A percentile compares a stretch with the other conserved stretches of the same genome.
These are phyloP conservation scores for Danaus chrysippus DNA, from an alignment of 2,888 invertebrate genomes.

Conservation along the genomic window DNA sequence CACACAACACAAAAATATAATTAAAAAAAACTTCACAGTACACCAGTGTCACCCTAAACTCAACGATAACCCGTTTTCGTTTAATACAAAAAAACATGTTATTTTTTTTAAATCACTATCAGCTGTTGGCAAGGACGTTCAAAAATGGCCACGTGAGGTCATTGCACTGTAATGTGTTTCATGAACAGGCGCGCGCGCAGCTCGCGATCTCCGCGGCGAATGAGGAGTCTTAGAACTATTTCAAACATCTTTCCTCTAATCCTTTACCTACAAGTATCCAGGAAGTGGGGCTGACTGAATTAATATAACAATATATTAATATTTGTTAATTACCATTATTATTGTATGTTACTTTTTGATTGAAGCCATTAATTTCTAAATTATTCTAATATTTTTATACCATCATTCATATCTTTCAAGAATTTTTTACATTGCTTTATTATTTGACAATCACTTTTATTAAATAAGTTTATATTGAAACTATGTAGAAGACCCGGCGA, in stretches of 20 bases:
- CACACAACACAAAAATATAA: not conserved
- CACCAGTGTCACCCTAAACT: not conserved
- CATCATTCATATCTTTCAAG: no score
- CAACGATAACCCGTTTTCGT: not conserved
- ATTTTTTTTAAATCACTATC: slow-evolving; percentile 42
- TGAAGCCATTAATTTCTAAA: no score
- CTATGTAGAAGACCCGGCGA: no score
- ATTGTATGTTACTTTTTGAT: no score
- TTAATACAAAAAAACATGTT: slow-evolving; percentile 18
- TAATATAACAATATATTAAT: slow-evolving; percentile 6
- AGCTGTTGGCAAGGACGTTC: slow-evolving; percentile 70
- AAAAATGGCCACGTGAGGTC: slow-evolving; percentile 55
- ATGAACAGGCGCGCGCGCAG: slow-evolving; percentile 62
- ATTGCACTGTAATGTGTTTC: slow-evolving; percentile 54
- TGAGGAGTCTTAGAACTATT: slow-evolving; percentile 74
- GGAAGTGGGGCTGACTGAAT: slow-evolving; percentile 47
- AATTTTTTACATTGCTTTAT: no score
- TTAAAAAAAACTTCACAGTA: not conserved
- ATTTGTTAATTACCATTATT: not conserved
- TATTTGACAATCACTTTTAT: no score
- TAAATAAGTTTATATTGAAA: no score
- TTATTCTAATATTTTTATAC: no score
- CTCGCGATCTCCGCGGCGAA: slow-evolving; percentile 67
- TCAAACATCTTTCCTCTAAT: slow-evolving; percentile 75
- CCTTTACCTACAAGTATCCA: slow-evolving; percentile 56